Evolutionary conservation across 2,797 vertebrate species (phyloP).

Genomic region (Hippocampus kuda): DNA sequence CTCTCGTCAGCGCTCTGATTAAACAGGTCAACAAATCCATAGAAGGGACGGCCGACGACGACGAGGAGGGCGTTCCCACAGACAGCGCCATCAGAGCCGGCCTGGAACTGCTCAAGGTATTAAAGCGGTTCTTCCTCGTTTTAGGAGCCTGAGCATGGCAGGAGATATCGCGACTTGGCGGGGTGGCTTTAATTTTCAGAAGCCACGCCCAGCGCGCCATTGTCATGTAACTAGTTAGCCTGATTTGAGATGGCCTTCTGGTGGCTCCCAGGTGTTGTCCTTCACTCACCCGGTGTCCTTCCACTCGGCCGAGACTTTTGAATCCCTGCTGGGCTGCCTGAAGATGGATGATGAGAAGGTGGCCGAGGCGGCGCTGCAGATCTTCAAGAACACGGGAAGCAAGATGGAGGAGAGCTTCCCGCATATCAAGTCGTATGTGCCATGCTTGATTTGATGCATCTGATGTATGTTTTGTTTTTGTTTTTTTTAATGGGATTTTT

Average conservation of each 20-base stretch:
- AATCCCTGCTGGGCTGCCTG: conserved; percentile 90
- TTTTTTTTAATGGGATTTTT: no score
- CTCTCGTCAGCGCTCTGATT: conserved; percentile 78
- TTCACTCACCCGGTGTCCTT: conserved; percentile 98
- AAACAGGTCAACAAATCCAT: conserved; percentile 98
- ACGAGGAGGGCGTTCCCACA: conserved; percentile 92
- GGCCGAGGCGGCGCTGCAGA: conserved; percentile 93
- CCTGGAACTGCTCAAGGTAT: conserved; percentile 92
- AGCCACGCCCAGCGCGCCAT: no score
- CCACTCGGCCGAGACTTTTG: conserved; percentile 98
- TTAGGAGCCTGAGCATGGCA: no score
- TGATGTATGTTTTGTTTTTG: neutral
- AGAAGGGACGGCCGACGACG: conserved; percentile 94
- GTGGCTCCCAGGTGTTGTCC: conserved; percentile 79
- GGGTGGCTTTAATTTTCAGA: no score
- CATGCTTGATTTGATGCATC: no score
- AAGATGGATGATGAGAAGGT: conserved; percentile 99
- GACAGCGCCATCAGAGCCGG: conserved; percentile 94
- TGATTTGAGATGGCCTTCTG: neutral
- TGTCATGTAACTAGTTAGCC: no score
- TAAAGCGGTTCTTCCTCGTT: no score
- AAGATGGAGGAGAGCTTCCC: conserved; percentile 97
- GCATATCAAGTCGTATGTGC: conserved; percentile 92
- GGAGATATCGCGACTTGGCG: no score
- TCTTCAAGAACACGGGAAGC: conserved; percentile 95